Evolutionary conservation across 35 echinoderm and acorn worm species (phyloP), one percentile per base, ranked within the genome.

Genomic region (Ophioderma brevispina): DNA sequence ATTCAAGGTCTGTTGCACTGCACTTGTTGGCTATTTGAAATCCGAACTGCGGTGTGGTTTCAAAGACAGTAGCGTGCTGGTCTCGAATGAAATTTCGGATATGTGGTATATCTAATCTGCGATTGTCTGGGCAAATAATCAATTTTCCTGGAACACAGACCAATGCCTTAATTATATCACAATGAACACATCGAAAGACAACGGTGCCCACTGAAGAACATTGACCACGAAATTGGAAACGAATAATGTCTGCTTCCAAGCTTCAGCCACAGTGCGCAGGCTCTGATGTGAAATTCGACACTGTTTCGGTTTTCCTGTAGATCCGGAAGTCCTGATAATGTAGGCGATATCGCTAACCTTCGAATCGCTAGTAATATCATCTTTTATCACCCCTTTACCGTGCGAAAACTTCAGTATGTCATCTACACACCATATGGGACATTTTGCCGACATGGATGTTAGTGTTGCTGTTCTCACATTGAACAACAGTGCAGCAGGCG

Each of bases 21-120:
- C 17, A 4, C 33, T 80, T 13, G 13, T 80, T 25, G 13, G 36
- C 31, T 5, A 80, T 80, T 40, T 80, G 78, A 36, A 80, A 80
- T 35, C 78, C 78, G n/a, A 80, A 80, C 36, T 80, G 78, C 38
- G 78, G 78, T 40, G 78, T 80, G 3, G 78, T 80, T 80, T 80
- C 78, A 36, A 80, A 35, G 17, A 80, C 3, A 5, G 78, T 80
- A 4, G 25, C 78, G 78, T 80, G 78, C 78, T 80, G 78, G 17
- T 80, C 38, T 80, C 38, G 33, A 80, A 80, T 80, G 17, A 80
- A 33, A n/a, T 25, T 80, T 4, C 11, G 32, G 36, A 80, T 80
- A 25, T 80, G 31, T 15, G 78, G 78, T 13, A 80, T 80, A 35
- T 80, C 78, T 31, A 80, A 25, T 36, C 78, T 80, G 11, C 78